Evolutionary conservation across 23 tunicate species (phyloP), one percentile per base, ranked within the genome.

Genomic region (Styela clava): DNA sequence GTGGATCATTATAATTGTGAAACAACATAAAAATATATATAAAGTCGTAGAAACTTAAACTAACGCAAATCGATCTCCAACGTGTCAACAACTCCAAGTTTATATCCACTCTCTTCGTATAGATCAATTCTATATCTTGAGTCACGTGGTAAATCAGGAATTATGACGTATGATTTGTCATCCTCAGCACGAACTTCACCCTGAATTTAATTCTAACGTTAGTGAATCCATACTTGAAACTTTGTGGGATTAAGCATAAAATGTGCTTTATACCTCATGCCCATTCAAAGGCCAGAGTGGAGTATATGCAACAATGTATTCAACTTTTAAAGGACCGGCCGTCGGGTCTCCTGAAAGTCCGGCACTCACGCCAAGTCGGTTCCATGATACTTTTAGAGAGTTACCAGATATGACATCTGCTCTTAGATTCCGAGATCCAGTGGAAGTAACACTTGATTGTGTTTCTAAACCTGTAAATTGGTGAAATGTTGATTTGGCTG

Each of bases 261-360:
- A n/a, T n/a, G n/a, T n/a, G n/a, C n/a, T n/a, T n/a, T n/a, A n/a
- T 76, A 76, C 81, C 65, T 76, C 81, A 0, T 33, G 37, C 33
- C 27, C 62, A 20, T 27, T 64, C 29, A 76, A 21, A 44, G 81
- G 81, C 81, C 81, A 76, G 35, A 52, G 26, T 52, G 52, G 52
- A n/a, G 81, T 44, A 0, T 44, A 76, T 21, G 81, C 64, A 5
- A 76, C 65, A 29, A 76, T 21, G n/a, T 76, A 76, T 20, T 52
- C 2, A 20, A 76, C 65, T 7, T 22, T 44, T 21, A 33, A 31
- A 16, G 81, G 67, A 21, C 29, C 37, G n/a, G 12, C 24, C 5
- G 81, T 76, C 12, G 81, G 30, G 21, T 29, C 37, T 27, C 28
- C 24, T 18, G 27, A 16, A 27, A 37, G n/a, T 26, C 52, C 52